Percentiles rank a stretch among this genome's conserved stretches.
Evolutionary conservation across 2,797 vertebrate genomes (phyloP).

Genomic region (Chelidonichthys spinosus): DNA sequence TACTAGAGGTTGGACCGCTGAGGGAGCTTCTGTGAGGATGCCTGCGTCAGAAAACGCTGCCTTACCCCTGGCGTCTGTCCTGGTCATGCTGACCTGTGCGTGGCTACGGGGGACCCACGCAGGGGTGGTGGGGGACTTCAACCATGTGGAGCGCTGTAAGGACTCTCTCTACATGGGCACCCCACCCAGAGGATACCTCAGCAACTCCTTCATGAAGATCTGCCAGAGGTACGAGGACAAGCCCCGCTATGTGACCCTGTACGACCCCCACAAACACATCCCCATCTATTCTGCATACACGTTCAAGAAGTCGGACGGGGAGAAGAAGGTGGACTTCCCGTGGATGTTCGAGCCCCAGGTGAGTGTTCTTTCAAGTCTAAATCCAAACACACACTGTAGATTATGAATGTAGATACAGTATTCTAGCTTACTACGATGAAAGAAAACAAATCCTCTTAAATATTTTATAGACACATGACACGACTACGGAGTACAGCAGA

Average conservation of each 20-base stretch:
- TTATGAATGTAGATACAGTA: background rate
- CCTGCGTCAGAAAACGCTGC: constrained; percentile 7
- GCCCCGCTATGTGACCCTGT: constrained; percentile 77
- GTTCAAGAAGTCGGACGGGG: constrained; percentile 82
- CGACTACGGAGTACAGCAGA: too few relatives aligned
- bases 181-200: constrained; percentile 78
- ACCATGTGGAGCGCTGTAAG: constrained; percentile 78
- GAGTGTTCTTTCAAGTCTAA: constrained; percentile 1
- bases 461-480: too few relatives aligned
- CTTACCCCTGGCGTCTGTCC: constrained; percentile 6
- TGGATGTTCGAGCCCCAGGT: constrained; percentile 86
- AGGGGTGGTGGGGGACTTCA: constrained; percentile 78
- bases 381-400: too few relatives aligned
- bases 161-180: constrained; percentile 83
- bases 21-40: constrained; percentile 39
- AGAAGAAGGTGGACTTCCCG: constrained; percentile 82
- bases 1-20: background rate
- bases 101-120: constrained; percentile 44
- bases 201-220: constrained; percentile 73
- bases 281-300: constrained; percentile 81
- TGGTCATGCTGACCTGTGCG: constrained; percentile 40
- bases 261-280: constrained; percentile 73
- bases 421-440: too few relatives aligned
- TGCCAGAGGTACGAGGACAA: constrained; percentile 79
- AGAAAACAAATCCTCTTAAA: too few relatives aligned